Evolutionary conservation across 2,888 invertebrate genomes (phyloP), one percentile per base, ranked within the genome.

Genomic region (Tryphoninae sp.): DNA sequence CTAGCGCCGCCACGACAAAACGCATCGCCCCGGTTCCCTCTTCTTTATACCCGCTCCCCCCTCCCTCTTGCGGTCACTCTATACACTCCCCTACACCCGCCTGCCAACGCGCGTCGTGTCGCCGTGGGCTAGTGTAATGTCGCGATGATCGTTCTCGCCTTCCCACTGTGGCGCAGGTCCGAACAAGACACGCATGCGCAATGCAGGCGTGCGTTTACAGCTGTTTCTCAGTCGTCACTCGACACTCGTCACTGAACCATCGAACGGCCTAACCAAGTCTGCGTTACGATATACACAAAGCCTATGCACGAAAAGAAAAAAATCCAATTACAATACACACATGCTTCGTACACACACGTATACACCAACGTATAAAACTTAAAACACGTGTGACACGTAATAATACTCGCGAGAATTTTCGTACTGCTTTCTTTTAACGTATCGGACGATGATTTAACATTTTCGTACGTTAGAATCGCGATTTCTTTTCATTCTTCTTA

Each of bases 201-300:
- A 88, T 88, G 87, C 85, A 84, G 87, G 88, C 86, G 85, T 87
- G 83, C 86, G 84, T 84, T 86, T 86, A 88, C 89, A 89, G 88
- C 89, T 88, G 89, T 87, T 88, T 84, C 83, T 86, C 89, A 89
- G 89, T 89, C 86, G 86, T 85, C 84, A 84, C 82, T 85, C 84
- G 84, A 85, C 84, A 84, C 86, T 81, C 86, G 86, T 85, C 84
- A 84, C 82, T 85, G 84, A 84, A 85, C 84, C 85, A 85, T 81
- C 85, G 87, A 77, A 81, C 79, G 73, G 71, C 83, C 65, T 81
- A 82, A 78, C 64, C 81, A 68, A 86, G 81, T 62, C 64, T 59
- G n/a, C 53, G 51, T 33, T 33, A 33, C 33, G 33, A 33, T 26
- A 40, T 64, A 16, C 33, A 49, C 33, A 33, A 22, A 49, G 55